Conservation (phyloP, 2,797 vertebrate species). For the Alectoris magna region DNA sequence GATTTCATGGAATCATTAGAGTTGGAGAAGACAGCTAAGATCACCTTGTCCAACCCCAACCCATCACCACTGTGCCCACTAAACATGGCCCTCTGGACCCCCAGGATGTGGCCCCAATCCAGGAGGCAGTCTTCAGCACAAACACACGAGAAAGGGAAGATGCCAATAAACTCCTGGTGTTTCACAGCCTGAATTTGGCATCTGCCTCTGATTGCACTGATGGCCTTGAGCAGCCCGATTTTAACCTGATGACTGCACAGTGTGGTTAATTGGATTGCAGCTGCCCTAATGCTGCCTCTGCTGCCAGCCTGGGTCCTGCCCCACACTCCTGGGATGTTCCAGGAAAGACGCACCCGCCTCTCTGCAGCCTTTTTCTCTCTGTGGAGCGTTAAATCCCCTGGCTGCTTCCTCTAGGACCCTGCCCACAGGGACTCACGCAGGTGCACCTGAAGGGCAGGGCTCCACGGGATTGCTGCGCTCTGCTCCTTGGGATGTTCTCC, state of each 20-base stretch:
- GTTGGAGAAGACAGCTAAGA: no score
- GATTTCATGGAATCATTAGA: no score
- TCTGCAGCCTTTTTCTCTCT: not conserved
- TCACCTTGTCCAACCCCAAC: no score
- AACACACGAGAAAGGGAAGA: not conserved
- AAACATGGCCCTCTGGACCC: not conserved
- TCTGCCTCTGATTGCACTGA: not conserved
- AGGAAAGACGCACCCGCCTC: not conserved
- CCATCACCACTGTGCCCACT: no score
- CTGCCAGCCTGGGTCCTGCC: not conserved
- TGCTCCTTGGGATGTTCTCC: not conserved
- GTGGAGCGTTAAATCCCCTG: not conserved
- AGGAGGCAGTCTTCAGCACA: not conserved
- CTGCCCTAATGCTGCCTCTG: not conserved
- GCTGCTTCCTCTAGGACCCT: not conserved
- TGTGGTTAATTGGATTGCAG: not conserved
- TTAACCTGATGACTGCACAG: constrained; percentile 5
- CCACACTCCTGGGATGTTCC: not conserved
- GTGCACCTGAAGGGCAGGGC: not conserved
- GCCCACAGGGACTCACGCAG: not conserved
- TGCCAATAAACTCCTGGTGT: not conserved
- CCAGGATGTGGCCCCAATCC: not conserved
- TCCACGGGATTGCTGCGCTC: fast-evolving
- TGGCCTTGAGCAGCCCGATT: not conserved
- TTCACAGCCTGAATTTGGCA: not conserved